Evolutionary conservation across 1,140 invertebrate genomes (phyloP).

Genomic region (Drosophila lini): DNA sequence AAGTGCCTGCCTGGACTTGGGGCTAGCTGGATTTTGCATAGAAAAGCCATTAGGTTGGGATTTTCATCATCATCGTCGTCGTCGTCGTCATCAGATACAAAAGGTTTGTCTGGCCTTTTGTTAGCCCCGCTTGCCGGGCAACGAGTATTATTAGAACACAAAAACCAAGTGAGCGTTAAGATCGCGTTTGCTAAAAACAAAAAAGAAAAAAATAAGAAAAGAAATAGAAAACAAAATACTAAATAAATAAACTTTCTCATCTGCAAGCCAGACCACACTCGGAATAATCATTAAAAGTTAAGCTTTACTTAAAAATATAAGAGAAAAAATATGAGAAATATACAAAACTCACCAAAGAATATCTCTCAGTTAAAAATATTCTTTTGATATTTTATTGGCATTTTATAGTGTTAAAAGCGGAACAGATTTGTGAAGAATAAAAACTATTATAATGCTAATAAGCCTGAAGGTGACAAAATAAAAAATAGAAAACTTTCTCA

Average conservation of each 20-base stretch:
- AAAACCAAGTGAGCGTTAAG: slow-evolving; percentile 79
- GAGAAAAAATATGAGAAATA: neutral
- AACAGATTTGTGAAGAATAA: neutral
- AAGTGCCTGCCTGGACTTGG: slow-evolving; percentile 64
- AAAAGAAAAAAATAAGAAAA: slow-evolving; percentile 12
- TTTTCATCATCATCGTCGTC: slow-evolving; percentile 46
- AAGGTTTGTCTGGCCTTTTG: slow-evolving; percentile 53
- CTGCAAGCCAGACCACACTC: slow-evolving; percentile 32
- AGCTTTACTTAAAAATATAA: neutral
- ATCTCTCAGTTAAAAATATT: neutral
- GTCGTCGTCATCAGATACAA: slow-evolving; percentile 55
- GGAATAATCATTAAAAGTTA: neutral
- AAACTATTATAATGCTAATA: slow-evolving; percentile 4
- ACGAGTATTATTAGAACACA: slow-evolving; percentile 78
- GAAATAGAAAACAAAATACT: slow-evolving; percentile 34
- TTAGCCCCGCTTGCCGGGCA: slow-evolving; percentile 27
- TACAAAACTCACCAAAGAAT: no score
- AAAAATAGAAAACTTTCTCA: slow-evolving; percentile 1
- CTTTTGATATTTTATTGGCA: neutral
- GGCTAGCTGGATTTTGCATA: slow-evolving; percentile 62
- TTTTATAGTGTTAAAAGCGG: slow-evolving; percentile 1
- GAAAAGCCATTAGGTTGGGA: slow-evolving; percentile 70
- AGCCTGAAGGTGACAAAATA: neutral
- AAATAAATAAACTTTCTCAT: slow-evolving; percentile 74
- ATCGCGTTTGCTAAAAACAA: slow-evolving; percentile 55